These are phyloP conservation scores for Caenorhabditis sinica DNA, from an alignment of 2,888 invertebrate species.

Conservation along the genomic window DNA sequence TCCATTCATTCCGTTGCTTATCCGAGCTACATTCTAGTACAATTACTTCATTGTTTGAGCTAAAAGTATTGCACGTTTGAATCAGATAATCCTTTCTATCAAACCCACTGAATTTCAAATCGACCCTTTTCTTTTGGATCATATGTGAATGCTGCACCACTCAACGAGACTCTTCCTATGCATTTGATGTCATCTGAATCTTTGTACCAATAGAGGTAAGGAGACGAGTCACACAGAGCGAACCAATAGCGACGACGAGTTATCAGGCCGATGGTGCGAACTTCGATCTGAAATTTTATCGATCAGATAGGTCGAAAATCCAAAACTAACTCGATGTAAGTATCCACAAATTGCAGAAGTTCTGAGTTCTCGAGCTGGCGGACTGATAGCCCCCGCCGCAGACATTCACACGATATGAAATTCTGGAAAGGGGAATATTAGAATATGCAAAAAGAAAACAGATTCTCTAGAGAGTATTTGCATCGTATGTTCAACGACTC, in stretches of 20 bases:
- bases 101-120: constrained; percentile 80
- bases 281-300: constrained; percentile 67
- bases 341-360: constrained; percentile 63
- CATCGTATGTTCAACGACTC: constrained; percentile 56
- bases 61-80: constrained; percentile 51
- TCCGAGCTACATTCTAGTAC: constrained; percentile 76
- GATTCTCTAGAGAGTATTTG: constrained; percentile 37
- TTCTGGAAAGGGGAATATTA: constrained; percentile 7
- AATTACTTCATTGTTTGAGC: constrained; percentile 75
- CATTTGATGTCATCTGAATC: constrained; percentile 78
- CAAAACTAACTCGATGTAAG: constrained; percentile 48
- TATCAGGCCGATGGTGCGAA: constrained; percentile 73
- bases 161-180: constrained; percentile 75
- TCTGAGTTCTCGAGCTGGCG: constrained; percentile 58
- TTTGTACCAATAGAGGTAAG: constrained; percentile 81
- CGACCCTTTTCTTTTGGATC: constrained; percentile 79
- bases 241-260: constrained; percentile 79
- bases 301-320: not conserved
- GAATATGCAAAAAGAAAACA: constrained; percentile 3
- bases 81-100: not conserved
- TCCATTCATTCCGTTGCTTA: constrained; percentile 78
- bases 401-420: constrained; percentile 40
- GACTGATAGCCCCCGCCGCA: constrained; percentile 57
- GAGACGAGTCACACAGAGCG: constrained; percentile 77
- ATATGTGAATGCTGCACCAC: constrained; percentile 81